Conservation (phyloP, 1,140 invertebrate species). For the Nasonia vitripennis region DNA sequence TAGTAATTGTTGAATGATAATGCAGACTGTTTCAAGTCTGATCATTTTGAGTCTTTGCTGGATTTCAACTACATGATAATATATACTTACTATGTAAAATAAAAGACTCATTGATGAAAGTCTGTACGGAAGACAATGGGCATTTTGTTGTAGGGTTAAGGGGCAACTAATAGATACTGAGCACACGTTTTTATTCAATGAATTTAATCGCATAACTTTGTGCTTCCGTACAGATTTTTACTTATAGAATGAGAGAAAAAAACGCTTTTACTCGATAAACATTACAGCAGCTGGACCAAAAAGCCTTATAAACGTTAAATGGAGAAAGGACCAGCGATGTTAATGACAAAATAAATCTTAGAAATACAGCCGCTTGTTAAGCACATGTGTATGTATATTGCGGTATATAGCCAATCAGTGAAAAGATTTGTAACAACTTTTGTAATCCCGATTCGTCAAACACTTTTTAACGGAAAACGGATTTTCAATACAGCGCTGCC, state of each 20-base stretch:
- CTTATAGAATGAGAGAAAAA: slow-evolving; percentile 16
- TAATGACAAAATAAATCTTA: slow-evolving; percentile 43
- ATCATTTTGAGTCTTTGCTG: slow-evolving; percentile 1
- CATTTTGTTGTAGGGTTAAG: neutral
- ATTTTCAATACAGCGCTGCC: slow-evolving; percentile 16
- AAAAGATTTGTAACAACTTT: slow-evolving; percentile 38
- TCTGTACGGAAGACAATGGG: slow-evolving; percentile 1
- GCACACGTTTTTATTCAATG: neutral
- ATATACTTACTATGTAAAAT: slow-evolving; percentile 24
- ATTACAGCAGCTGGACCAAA: slow-evolving; percentile 59
- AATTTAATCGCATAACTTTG: neutral
- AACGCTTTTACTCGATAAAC: slow-evolving; percentile 35
- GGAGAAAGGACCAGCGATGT: slow-evolving; percentile 37
- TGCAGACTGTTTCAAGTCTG: slow-evolving; percentile 10
- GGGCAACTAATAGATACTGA: neutral
- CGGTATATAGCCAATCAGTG: neutral
- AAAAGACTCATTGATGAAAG: neutral
- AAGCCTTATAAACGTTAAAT: slow-evolving; percentile 58
- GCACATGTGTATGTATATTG: slow-evolving; percentile 52
- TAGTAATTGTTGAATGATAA: slow-evolving; percentile 34
- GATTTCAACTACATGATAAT: slow-evolving; percentile 5
- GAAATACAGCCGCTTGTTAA: slow-evolving; percentile 61
- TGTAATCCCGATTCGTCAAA: slow-evolving; percentile 2
- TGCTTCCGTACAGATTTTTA: slow-evolving; percentile 33
- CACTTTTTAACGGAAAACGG: neutral